phyloP scores from a whole-genome alignment of 64 coral and sea anemone species.

The Montipora efflorescens region DNA sequence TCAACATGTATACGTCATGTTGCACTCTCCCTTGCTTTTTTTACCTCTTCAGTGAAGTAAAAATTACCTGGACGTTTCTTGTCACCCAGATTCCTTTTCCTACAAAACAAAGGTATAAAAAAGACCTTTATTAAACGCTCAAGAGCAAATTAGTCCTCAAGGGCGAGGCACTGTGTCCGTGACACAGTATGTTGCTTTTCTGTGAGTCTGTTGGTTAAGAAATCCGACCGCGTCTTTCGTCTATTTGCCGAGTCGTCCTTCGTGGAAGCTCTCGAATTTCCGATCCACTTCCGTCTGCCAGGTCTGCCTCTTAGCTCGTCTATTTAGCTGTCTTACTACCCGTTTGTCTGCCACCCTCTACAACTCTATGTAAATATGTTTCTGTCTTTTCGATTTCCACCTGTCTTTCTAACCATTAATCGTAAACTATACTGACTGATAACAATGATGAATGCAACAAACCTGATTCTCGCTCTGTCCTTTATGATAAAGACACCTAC shows the following conservation, averaged over 20 bases:
- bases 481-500: not conserved
- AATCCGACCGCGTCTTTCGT: too few species aligned
- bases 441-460: not conserved
- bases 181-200: too few species aligned
- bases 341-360: not conserved
- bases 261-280: too few species aligned
- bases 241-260: too few species aligned
- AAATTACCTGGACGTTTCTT: conserved; percentile 25
- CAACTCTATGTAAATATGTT: not conserved
- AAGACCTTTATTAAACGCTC: not conserved
- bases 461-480: conserved; percentile 6
- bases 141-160: not conserved
- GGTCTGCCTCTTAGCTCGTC: not conserved
- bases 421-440: too few species aligned
- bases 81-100: not conserved
- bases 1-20: too few species aligned
- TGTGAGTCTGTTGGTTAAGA: too few species aligned
- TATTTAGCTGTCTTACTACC: not conserved
- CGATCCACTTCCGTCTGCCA: too few species aligned
- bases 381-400: not conserved
- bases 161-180: not conserved
- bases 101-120: not conserved
- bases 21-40: too few species aligned
- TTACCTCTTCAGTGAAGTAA: not conserved
- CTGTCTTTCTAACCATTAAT: not conserved